Base-by-base conservation (phyloP, 1,140 invertebrate genomes). In the Mya arenaria region DNA sequence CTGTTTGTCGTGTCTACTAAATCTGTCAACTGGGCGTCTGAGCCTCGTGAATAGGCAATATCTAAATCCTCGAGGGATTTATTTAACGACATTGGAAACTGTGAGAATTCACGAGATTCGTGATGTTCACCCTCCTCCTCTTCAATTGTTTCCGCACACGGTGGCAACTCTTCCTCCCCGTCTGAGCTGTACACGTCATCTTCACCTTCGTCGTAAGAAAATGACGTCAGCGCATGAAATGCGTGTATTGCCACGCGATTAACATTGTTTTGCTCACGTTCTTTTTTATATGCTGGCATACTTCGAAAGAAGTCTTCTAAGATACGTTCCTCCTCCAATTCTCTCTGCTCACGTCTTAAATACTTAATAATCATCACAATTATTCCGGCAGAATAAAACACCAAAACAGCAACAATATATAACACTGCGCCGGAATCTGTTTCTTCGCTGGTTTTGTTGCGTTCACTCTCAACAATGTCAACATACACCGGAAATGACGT, bases 381-480 rank as follows among this genome's bases (percentile, higher is more conserved):
- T 13, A 92, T 89, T n/a, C 90, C 91, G 10, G 85, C 78, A 1
- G 91, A 91, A 75, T 92, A 92, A 68, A 92, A 92, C 15, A 91
- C 75, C 3, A 92, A 83, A 0, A 92, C 91, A 0, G 88, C 89
- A 19, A 92, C 85, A 30, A 92, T 92, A 82, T 92, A 92, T 28
- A 90, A 65, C 13, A 92, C 84, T 13, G 91, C 91, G 1, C 90
- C 90, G 30, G 63, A 63, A 58, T 79, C 75, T 13, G 75, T 28
- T 68, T 68, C 30, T 30, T 66, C 62, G 13, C 17, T 52, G 6
- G 5, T 30, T 19, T 56, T 55, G 1, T 10, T n/a, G 19, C 68
- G 15, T 13, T 66, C 62, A n/a, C 23, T 63, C 39, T 79, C 75
- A 34, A 79, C 55, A 0, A 79, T 58, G 25, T 79, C 63, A 1